Base-by-base conservation (phyloP, 2,888 invertebrate genomes). In the Sphecodes monilicornis region DNA sequence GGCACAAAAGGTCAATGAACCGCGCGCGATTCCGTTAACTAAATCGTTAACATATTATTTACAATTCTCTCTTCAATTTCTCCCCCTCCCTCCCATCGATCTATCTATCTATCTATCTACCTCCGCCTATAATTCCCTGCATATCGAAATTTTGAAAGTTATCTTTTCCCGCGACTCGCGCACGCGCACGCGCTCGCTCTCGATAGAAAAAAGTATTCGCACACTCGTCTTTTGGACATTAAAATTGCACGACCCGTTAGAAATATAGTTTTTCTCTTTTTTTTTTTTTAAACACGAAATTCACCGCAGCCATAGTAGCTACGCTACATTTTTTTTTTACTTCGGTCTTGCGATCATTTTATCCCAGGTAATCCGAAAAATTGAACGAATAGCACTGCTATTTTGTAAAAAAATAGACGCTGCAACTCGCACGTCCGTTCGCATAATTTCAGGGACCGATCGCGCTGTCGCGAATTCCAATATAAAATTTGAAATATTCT, bases 1-100 rank as follows among this genome's bases (percentile, higher is more conserved):
- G 84, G 84, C 84, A 84, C 84, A 41, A 77, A 84, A 84, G 84
- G 84, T 84, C 72, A 84, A 78, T 84, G 72, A 78, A 84, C 81
- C 74, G 74, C 36, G 32, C 46, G 22, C 74, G 66, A 66, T 66
- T 80, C 68, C 54, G 69, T 80, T 70, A 81, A 82, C 82, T 81
- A 82, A 82, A 71, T 50, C 32, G 50, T 81, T 79, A 68, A 68
- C 50, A 57, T 69, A 69, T 32, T 82, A 70, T 82, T 81, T 82
- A 82, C 82, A 82, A 54, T n/a, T 71, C 22, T 66, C 71, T 57
- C 57, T 54, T 54, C 5, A n/a, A n/a, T n/a, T n/a, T 32, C 29
- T 2, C 18, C 22, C 57, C 5, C 57, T 26, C 29, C 16, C 16
- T 60, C 16, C 4, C 26, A 13, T 29, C 57, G 11, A 60, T 60